Base-by-base conservation (phyloP, 2,113 vertebrate species). In the Scophthalmus maximus region DNA sequence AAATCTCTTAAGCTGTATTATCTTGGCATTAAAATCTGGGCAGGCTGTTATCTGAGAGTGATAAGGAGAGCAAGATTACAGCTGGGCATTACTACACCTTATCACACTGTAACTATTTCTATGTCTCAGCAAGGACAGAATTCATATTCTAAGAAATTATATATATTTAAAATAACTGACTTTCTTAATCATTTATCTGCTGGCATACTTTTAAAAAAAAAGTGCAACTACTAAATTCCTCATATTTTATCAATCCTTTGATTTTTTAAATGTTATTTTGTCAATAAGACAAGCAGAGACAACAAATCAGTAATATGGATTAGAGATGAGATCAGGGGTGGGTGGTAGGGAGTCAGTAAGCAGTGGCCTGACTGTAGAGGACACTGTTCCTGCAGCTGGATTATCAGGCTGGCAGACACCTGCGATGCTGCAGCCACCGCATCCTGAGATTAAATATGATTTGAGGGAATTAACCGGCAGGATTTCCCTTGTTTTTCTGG, bases 371-470 rank as follows among this genome's bases (percentile, higher is more conserved):
- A 56, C 25, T 64, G 30, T 27, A 30, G 61, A 71, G 27, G 64
- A 70, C 60, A 38, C 40, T 22, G 46, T 59, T 18, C 11, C 57
- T 53, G 75, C 67, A 14, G 76, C 76, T 82, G 79, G 85, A 89
- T 90, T 87, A 89, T 73, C 74, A 27, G 67, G 25, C 36, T 34
- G 62, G 29, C 57, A 60, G 73, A 78, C 75, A 92, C 90, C 90
- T 90, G 90, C 53, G 64, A 83, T 68, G 80, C 32, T 15, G 63
- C 34, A 42, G 49, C 44, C 56, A 42, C 63, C 8, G 60, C 69
- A 58, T 73, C 71, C 78, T 70, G 66, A 87, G 87, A 88, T 90
- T 89, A 90, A 88, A 87, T 82, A 82, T 87, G 78, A 87, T 80
- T 83, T 68, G 29, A 65, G 62, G 83, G 90, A 82, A 68, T 90